Percentiles rank a stretch among this genome's conserved stretches.
Evolutionary conservation across 2,888 invertebrate species (phyloP).

Genomic region (Dynastes hyllus): DNA sequence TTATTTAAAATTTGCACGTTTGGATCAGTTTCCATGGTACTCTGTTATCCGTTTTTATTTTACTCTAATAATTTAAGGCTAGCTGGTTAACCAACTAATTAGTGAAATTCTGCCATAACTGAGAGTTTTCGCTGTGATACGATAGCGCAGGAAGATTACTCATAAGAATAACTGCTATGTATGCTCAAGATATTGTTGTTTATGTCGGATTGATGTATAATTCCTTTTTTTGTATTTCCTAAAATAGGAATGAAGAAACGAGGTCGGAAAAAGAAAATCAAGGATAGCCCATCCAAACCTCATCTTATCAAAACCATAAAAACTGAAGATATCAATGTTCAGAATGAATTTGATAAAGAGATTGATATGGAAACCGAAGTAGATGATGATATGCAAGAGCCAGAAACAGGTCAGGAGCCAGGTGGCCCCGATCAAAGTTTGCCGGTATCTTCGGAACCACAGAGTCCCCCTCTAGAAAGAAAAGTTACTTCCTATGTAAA

Average conservation of each 20-base stretch:
- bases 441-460: slow-evolving; percentile 69
- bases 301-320: slow-evolving; percentile 63
- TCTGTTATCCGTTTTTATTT: too few relatives aligned
- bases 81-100: too few relatives aligned
- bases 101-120: too few relatives aligned
- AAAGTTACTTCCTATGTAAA: slow-evolving; percentile 78
- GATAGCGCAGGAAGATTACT: too few relatives aligned
- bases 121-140: too few relatives aligned
- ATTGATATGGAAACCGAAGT: slow-evolving; percentile 63
- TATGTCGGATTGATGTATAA: not conserved
- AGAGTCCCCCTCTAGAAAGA: slow-evolving; percentile 73
- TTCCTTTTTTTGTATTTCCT: slow-evolving; percentile 7
- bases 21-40: too few relatives aligned
- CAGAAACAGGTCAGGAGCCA: slow-evolving; percentile 74
- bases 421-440: slow-evolving; percentile 74
- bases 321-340: slow-evolving; percentile 57
- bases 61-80: too few relatives aligned
- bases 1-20: too few relatives aligned
- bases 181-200: not conserved
- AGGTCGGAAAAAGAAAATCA: slow-evolving; percentile 68
- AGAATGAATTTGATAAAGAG: slow-evolving; percentile 49
- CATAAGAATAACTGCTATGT: not conserved
- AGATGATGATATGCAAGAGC: slow-evolving; percentile 71
- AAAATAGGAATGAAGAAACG: slow-evolving; percentile 65
- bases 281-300: slow-evolving; percentile 64